Base-by-base conservation (phyloP, 1,140 invertebrate species). In the Grapholita molesta region DNA sequence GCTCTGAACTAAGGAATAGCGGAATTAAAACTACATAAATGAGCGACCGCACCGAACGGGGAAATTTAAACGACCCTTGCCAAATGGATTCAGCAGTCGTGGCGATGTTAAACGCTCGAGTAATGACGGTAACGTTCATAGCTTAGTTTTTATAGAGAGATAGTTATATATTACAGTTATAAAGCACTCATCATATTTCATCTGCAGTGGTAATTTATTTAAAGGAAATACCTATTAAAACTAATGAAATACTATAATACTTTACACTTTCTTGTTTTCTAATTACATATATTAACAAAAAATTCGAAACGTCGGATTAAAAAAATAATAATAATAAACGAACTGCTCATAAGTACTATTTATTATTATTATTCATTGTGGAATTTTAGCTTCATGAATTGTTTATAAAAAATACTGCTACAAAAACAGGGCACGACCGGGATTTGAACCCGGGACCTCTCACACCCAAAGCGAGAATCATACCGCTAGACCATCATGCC, bases 1-100 rank as follows among this genome's bases (percentile, higher is more conserved):
- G 72, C 80, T 82, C 73, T 70, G 71, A 85, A 83, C 88, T 88
- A 89, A 90, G 88, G 82, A 90, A 89, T 90, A 83, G 86, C 71
- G 85, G 86, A 90, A 90, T 88, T 89, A 90, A 90, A 90, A 90
- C 81, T 86, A 90, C 84, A 90, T 89, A 88, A 90, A 90, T 87
- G 86, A 84, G 74, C 78, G 76, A 70, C 76, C 74, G 74, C 72
- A 77, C 70, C 75, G 77, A 84, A 85, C 81, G 81, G 82, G 80
- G 86, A 84, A 83, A 81, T 84, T 78, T 74, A 80, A 75, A 73
- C 55, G 55, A 61, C 55, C 55, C n/a, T 48, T 48, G 18, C 42
- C 42, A 61, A 61, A 61, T 61, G 55, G 24, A 15, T 61, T 61
- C 55, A 30, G 25, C n/a, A 9, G 8, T 15, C 7, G 52, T 7